These are phyloP conservation scores for Melopsittacus undulatus DNA, from an alignment of 2,797 vertebrate genomes.

Conservation along the genomic window DNA sequence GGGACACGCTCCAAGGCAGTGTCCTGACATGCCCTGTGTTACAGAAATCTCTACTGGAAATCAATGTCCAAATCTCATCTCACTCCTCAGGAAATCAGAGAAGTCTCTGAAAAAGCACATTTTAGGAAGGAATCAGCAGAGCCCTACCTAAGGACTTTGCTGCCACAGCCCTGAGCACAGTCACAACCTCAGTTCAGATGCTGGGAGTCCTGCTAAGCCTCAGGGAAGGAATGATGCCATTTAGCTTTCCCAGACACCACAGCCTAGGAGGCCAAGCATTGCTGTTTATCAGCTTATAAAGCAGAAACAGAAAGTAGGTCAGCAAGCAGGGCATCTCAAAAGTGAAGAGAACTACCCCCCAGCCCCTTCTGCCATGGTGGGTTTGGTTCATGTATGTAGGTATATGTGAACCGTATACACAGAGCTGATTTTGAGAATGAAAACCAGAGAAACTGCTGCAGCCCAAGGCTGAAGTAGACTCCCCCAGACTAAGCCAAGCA, in stretches of 20 bases:
- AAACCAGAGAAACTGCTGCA: fast-evolving
- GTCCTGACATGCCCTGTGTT: background rate
- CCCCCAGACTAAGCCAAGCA: background rate
- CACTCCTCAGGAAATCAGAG: background rate
- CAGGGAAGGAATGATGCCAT: background rate
- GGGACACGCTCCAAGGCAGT: background rate
- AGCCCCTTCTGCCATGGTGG: background rate
- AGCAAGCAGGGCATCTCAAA: background rate
- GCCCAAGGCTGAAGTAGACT: background rate
- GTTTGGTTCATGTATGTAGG: background rate
- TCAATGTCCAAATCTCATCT: background rate
- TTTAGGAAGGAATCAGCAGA: background rate
- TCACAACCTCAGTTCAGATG: background rate
- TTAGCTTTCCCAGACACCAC: background rate
- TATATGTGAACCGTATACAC: background rate
- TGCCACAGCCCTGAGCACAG: background rate
- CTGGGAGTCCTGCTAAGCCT: background rate
- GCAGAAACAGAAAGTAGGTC: background rate
- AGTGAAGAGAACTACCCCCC: background rate
- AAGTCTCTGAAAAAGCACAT: background rate
- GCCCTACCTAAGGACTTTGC: fast-evolving
- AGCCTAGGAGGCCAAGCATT: background rate
- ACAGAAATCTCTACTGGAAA: background rate
- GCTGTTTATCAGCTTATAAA: background rate
- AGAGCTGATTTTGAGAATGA: background rate